phyloP scores from a whole-genome alignment of 2,888 invertebrate genomes.

The Xestia c-nigrum region DNA sequence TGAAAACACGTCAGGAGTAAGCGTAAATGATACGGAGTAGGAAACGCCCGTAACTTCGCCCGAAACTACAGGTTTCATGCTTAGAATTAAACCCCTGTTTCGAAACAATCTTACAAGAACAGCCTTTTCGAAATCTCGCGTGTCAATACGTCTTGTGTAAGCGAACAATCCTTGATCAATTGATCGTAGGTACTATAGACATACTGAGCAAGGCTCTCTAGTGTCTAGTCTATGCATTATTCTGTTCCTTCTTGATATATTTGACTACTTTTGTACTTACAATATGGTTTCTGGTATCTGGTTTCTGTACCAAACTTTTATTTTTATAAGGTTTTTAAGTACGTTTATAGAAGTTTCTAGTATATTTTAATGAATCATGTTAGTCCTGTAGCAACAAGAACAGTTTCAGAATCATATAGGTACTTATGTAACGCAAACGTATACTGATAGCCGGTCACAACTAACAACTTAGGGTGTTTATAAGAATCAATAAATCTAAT shows the following conservation, averaged over 20 bases:
- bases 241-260: neutral
- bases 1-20: too few relatives aligned
- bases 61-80: too few relatives aligned
- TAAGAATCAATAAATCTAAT: conserved; percentile 6
- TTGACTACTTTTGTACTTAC: too few relatives aligned
- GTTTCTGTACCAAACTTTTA: too few relatives aligned
- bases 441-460: neutral
- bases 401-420: too few relatives aligned
- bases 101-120: neutral
- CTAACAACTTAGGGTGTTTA: neutral
- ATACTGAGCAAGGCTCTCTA: conserved; percentile 14
- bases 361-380: neutral
- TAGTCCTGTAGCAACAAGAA: neutral
- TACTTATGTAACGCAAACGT: too few relatives aligned
- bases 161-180: neutral
- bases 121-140: neutral
- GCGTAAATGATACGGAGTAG: too few relatives aligned
- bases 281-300: too few relatives aligned
- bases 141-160: neutral
- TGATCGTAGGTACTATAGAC: neutral
- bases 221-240: neutral
- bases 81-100: too few relatives aligned
- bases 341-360: neutral
- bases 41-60: too few relatives aligned
- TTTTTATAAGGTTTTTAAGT: too few relatives aligned